Conservation (phyloP, 1,140 invertebrate genomes). For the Cherax quadricarinatus region DNA sequence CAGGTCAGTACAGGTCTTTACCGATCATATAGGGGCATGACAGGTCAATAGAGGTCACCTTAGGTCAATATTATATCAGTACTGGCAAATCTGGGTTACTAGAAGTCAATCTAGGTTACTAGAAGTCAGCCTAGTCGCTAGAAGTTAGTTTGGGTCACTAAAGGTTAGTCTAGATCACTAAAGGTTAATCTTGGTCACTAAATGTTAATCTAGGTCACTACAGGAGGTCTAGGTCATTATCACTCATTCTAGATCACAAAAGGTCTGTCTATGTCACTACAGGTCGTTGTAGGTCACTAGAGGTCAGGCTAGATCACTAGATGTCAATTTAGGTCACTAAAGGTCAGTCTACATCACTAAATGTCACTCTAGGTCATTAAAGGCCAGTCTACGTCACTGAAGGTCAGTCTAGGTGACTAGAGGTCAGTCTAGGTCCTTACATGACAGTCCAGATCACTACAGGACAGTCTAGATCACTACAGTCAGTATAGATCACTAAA, state of each 20-base stretch:
- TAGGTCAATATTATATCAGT: neutral
- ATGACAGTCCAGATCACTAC: neutral
- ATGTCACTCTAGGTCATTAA: neutral
- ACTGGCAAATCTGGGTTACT: too few species aligned
- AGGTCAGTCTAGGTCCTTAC: neutral
- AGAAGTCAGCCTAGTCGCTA: too few species aligned
- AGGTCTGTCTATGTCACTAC: too few species aligned
- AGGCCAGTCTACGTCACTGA: neutral
- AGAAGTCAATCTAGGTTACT: too few species aligned
- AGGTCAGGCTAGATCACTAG: neutral
- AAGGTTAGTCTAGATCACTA: neutral
- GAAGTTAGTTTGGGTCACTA: neutral
- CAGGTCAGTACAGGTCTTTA: constrained; percentile 24
- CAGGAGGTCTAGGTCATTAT: neutral
- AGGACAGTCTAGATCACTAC: neutral
- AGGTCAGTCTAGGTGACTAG: neutral
- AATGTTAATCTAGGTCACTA: neutral
- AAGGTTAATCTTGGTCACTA: neutral
- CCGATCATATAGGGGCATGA: neutral
- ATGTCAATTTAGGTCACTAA: neutral
- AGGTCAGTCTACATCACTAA: neutral
- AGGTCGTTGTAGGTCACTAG: neutral
- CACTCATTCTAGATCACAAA: too few species aligned
- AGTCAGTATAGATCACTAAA: neutral
- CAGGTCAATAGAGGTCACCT: neutral